phyloP scores from a whole-genome alignment of 2,113 vertebrate genomes.

The Toxotes jaculatrix region DNA sequence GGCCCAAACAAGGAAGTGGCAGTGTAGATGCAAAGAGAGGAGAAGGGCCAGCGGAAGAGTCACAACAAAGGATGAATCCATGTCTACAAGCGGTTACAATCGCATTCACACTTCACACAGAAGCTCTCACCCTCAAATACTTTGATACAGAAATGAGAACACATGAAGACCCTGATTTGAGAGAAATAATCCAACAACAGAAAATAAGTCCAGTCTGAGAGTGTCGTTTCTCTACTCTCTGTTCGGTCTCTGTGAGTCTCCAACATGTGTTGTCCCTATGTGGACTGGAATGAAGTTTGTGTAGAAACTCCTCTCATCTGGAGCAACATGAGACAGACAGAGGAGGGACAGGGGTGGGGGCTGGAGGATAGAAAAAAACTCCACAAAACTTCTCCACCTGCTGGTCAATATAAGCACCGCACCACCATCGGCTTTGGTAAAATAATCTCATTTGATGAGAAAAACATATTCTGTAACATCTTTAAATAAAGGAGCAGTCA shows the following conservation, averaged over 20 bases:
- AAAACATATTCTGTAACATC: conserved; percentile 3
- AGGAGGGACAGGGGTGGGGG: conserved; percentile 68
- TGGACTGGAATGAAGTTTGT: conserved; percentile 70
- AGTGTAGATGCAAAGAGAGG: conserved; percentile 58
- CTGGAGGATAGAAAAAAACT: conserved; percentile 4
- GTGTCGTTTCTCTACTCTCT: conserved; percentile 38
- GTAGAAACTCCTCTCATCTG: conserved; percentile 65
- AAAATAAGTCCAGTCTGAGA: conserved; percentile 34
- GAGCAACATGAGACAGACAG: conserved; percentile 58
- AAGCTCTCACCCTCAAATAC: conserved; percentile 15
- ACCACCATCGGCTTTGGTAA: not conserved
- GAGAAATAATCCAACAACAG: conserved; percentile 50
- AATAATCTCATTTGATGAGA: conserved; percentile 1
- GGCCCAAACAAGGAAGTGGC: conserved; percentile 47
- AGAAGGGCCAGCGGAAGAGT: conserved; percentile 57
- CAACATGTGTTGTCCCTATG: conserved; percentile 77
- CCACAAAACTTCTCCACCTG: conserved; percentile 69
- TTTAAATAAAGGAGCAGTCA: conserved; percentile 34
- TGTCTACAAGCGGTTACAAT: conserved; percentile 52
- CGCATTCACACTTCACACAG: conserved; percentile 43
- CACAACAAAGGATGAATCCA: conserved; percentile 75
- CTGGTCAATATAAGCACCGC: conserved; percentile 56
- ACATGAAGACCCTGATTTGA: conserved; percentile 39
- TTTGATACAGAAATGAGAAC: conserved; percentile 24
- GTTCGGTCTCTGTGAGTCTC: conserved; percentile 43